phyloP scores from a whole-genome alignment of 2,113 vertebrate genomes.

The Steatornis caripensis region DNA sequence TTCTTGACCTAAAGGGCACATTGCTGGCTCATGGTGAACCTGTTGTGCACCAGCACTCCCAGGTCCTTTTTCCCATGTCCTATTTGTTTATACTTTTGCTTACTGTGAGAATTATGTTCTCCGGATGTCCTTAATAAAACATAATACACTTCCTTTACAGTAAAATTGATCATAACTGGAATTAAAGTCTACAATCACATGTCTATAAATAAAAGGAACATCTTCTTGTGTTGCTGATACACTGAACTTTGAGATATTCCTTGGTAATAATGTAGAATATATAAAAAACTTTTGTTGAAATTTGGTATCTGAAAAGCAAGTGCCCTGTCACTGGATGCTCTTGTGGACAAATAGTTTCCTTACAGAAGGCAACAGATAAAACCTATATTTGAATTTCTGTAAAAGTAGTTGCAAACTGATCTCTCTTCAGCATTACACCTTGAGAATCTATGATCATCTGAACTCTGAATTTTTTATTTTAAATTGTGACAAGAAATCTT shows the following conservation, averaged over 20 bases:
- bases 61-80: too few species aligned
- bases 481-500: background rate
- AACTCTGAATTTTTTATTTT: background rate
- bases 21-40: too few species aligned
- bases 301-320: background rate
- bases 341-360: background rate
- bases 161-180: background rate
- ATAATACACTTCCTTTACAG: background rate
- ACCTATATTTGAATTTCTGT: background rate
- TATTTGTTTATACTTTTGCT: background rate
- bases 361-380: background rate
- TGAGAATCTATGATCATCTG: background rate
- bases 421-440: background rate
- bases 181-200: background rate
- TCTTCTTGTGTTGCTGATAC: background rate
- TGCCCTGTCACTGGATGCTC: background rate
- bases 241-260: background rate
- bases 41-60: too few species aligned
- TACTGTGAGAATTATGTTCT: background rate
- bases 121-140: slow-evolving; percentile 3
- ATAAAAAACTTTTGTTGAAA: background rate
- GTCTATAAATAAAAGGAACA: background rate
- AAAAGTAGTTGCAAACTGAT: background rate
- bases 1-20: too few species aligned
- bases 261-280: background rate